Conservation (phyloP, 2,113 vertebrate genomes). For the Macquaria ambigua region DNA sequence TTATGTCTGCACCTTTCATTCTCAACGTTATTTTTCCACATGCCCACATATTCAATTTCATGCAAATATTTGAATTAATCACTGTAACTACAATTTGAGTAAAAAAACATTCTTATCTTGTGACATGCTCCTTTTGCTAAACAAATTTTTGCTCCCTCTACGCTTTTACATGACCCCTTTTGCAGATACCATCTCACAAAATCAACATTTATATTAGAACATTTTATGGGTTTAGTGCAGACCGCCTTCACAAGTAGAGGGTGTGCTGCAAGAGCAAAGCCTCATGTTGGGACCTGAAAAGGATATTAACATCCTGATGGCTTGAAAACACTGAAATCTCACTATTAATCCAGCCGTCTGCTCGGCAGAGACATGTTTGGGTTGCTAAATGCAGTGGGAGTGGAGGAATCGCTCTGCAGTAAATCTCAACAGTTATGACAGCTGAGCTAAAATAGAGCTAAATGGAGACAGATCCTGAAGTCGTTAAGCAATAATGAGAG, state of each 20-base stretch:
- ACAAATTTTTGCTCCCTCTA: slow-evolving; percentile 32
- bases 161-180: slow-evolving; percentile 46
- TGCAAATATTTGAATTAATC: slow-evolving; percentile 62
- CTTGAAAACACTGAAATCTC: slow-evolving; percentile 60
- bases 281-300: slow-evolving; percentile 42
- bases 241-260: slow-evolving; percentile 9
- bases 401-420: slow-evolving; percentile 44
- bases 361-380: slow-evolving; percentile 55
- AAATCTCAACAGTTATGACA: slow-evolving; percentile 71
- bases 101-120: slow-evolving; percentile 54
- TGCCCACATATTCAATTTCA: slow-evolving; percentile 55
- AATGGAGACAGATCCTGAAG: slow-evolving; percentile 70
- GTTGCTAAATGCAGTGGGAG: slow-evolving; percentile 62
- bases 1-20: slow-evolving; percentile 30
- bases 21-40: slow-evolving; percentile 44
- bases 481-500: slow-evolving; percentile 74
- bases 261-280: slow-evolving; percentile 26
- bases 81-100: slow-evolving; percentile 23
- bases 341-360: slow-evolving; percentile 56
- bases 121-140: slow-evolving; percentile 57
- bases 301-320: slow-evolving; percentile 60
- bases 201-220: slow-evolving; percentile 73
- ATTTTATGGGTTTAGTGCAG: slow-evolving; percentile 45
- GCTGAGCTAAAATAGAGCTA: slow-evolving; percentile 60
- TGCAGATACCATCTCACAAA: slow-evolving; percentile 55